Evolutionary conservation across 2,888 invertebrate genomes (phyloP).

Genomic region (Pyrochroa serraticornis): DNA sequence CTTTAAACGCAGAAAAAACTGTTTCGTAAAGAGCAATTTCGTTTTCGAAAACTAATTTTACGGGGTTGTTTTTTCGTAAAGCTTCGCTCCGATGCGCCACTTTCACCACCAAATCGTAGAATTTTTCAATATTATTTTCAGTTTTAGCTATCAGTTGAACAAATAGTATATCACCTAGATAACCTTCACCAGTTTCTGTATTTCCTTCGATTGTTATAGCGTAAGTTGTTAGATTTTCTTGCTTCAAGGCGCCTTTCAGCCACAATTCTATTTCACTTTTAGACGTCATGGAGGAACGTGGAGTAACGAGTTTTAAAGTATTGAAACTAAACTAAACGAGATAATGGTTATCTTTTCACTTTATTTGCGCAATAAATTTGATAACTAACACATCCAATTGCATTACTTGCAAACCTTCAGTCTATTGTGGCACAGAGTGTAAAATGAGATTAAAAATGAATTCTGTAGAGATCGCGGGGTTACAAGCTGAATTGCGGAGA

Average conservation of each 20-base stretch:
- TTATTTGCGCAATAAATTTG: too few species aligned
- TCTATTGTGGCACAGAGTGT: too few species aligned
- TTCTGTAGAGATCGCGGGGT: slow-evolving; percentile 14
- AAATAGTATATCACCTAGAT: slow-evolving; percentile 13
- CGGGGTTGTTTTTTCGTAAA: neutral
- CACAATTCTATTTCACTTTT: slow-evolving; percentile 2
- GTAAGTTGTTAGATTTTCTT: neutral
- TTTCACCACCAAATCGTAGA: slow-evolving; percentile 17
- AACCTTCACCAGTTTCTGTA: slow-evolving; percentile 18
- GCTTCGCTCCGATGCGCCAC: slow-evolving; percentile 7
- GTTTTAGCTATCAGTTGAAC: neutral
- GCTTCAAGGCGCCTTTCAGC: neutral
- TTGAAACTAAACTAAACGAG: too few species aligned
- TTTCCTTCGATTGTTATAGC: slow-evolving; percentile 5
- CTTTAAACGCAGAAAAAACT: slow-evolving; percentile 4
- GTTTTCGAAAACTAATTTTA: slow-evolving; percentile 2
- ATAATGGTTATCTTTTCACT: neutral
- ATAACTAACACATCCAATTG: too few species aligned
- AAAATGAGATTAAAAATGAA: slow-evolving; percentile 21
- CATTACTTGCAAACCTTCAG: too few species aligned
- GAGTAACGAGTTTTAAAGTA: neutral
- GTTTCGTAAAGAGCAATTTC: slow-evolving; percentile 14
- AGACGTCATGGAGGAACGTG: neutral
- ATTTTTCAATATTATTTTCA: neutral
- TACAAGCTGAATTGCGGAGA: slow-evolving; percentile 17